These are phyloP conservation scores for Phortica variegata DNA, from an alignment of 1,140 invertebrate species.

Conservation along the genomic window DNA sequence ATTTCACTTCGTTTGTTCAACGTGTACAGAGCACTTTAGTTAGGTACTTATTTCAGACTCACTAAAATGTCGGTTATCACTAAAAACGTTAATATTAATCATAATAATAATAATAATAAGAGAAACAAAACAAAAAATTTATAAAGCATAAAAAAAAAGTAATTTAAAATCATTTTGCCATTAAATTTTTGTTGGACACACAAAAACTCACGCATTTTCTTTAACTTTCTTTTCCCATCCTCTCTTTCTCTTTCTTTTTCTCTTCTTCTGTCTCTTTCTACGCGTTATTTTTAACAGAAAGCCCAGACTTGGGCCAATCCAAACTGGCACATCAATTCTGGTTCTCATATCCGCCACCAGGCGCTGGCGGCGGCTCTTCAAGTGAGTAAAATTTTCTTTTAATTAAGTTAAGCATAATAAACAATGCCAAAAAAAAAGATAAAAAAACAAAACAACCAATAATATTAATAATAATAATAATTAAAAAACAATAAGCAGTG, in stretches of 20 bases:
- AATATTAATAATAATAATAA: conserved; percentile 3
- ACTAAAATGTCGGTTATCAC: no score
- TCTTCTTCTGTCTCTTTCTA: background rate
- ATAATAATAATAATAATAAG: background rate
- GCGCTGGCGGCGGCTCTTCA: conserved; percentile 60
- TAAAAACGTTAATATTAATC: no score
- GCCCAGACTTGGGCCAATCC: conserved; percentile 46
- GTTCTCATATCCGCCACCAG: conserved; percentile 69
- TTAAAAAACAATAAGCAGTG: conserved; percentile 20
- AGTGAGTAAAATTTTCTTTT: no score
- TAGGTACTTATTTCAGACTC: no score
- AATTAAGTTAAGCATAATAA: no score
- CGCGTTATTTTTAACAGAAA: conserved; percentile 32
- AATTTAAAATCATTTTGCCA: background rate
- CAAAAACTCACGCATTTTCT: background rate
- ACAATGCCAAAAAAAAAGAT: conserved; percentile 1
- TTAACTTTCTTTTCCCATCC: background rate
- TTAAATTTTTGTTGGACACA: background rate
- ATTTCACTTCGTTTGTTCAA: no score
- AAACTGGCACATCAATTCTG: conserved; percentile 72
- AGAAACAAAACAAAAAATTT: background rate
- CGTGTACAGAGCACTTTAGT: no score
- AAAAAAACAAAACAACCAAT: conserved; percentile 7
- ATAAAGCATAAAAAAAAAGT: background rate
- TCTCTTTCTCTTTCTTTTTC: background rate